These are phyloP conservation scores for Neogale vison DNA, from an alignment of 2,113 vertebrate species.

Conservation along the genomic window DNA sequence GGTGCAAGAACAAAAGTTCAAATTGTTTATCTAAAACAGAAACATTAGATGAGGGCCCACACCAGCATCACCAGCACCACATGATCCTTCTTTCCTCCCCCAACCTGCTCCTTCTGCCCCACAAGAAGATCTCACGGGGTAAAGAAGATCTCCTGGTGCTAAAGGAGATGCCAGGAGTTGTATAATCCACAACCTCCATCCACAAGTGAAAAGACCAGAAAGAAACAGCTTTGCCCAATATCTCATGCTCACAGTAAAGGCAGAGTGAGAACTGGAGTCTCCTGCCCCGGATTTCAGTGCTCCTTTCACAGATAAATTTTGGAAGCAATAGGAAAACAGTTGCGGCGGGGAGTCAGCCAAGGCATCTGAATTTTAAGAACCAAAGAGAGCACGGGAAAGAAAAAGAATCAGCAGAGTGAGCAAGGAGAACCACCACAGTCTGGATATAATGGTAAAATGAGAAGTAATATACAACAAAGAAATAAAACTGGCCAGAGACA, in stretches of 20 bases:
- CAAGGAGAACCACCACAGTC: neutral
- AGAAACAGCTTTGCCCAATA: neutral
- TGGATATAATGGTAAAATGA: neutral
- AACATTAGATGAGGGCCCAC: neutral
- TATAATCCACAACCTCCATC: neutral
- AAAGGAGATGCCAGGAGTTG: neutral
- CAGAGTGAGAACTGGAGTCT: neutral
- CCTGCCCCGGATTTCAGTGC: neutral
- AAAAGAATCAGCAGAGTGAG: neutral
- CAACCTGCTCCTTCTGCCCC: neutral
- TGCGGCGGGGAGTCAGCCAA: constrained; percentile 39
- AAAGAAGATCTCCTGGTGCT: neutral
- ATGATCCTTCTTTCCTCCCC: neutral
- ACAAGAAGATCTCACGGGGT: neutral
- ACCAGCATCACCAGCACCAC: neutral
- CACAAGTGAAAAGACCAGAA: neutral
- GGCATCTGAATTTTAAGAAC: constrained; percentile 38
- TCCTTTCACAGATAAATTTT: constrained; percentile 37
- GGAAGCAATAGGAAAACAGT: constrained; percentile 40
- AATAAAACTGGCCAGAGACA: neutral
- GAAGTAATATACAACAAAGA: neutral
- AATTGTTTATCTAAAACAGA: constrained; percentile 35
- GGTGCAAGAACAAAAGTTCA: neutral
- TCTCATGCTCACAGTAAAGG: neutral
- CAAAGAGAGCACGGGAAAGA: neutral